Percentiles rank a stretch among this genome's conserved stretches.
Evolutionary conservation across 1,140 invertebrate species (phyloP).

Genomic region (Papilio machaon): DNA sequence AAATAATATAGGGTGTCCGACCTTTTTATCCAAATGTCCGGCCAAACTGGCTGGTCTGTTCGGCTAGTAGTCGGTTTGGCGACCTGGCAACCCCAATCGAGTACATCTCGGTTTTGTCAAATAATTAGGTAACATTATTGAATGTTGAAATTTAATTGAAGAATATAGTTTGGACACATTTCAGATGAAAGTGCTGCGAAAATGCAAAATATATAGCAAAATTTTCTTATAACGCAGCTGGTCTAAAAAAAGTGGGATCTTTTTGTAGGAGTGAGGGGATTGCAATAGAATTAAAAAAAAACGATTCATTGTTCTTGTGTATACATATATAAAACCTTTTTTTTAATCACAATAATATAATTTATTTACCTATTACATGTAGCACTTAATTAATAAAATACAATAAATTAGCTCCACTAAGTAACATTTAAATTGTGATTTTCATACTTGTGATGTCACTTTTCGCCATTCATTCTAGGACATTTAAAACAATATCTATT

Average conservation of each 20-base stretch:
- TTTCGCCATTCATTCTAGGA: neutral
- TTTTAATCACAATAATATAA: neutral
- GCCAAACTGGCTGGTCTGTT: too few species aligned
- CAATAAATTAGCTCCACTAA: slow-evolving; percentile 33
- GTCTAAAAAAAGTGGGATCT: too few species aligned
- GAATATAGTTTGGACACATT: too few species aligned
- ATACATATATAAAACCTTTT: neutral
- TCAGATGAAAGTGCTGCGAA: too few species aligned
- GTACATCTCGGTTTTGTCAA: neutral
- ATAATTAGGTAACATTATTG: neutral
- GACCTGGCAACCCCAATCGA: too few species aligned
- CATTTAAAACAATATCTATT: neutral
- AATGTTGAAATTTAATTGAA: neutral
- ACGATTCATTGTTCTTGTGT: neutral
- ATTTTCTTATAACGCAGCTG: too few species aligned
- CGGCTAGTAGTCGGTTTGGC: too few species aligned
- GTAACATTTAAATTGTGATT: slow-evolving; percentile 33
- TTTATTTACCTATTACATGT: slow-evolving; percentile 2
- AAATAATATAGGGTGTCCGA: too few species aligned
- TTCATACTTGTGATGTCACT: neutral
- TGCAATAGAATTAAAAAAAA: neutral
- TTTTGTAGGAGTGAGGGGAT: too few species aligned
- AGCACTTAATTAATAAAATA: neutral
- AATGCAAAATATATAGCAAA: too few species aligned
- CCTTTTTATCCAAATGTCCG: too few species aligned